These are phyloP conservation scores for Ardeotis arabs DNA, from an alignment of 2,113 vertebrate species.

Conservation along the genomic window DNA sequence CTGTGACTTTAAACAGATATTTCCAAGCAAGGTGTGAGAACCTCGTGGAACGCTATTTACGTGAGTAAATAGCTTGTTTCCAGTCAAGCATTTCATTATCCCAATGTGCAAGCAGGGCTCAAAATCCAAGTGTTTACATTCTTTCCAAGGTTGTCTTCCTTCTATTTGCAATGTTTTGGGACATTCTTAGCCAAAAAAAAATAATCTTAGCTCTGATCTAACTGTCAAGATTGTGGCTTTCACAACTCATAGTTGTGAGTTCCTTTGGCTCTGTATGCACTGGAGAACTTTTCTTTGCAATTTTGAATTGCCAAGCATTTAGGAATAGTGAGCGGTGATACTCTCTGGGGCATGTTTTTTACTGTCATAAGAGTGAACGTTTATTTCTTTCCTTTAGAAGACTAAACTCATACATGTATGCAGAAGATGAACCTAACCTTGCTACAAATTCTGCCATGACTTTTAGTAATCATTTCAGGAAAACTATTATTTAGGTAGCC, in stretches of 20 bases:
- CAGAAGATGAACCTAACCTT: not conserved
- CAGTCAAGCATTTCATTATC: not conserved
- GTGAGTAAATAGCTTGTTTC: not conserved
- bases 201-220: not conserved
- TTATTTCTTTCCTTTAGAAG: not conserved
- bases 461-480: not conserved
- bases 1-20: not conserved
- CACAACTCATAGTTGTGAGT: not conserved
- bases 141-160: not conserved
- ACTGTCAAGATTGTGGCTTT: not conserved
- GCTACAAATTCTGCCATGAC: not conserved
- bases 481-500: not conserved
- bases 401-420: not conserved
- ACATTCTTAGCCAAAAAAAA: not conserved
- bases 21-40: not conserved
- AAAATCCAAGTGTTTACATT: not conserved
- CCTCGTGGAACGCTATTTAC: not conserved
- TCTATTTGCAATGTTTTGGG: not conserved
- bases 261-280: not conserved
- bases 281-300: not conserved
- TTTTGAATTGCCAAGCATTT: not conserved
- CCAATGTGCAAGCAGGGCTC: not conserved
- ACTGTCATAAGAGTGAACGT: not conserved
- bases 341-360: not conserved
- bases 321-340: not conserved